phyloP scores from a whole-genome alignment of 2,888 invertebrate genomes.

The Acutogordius australiensis region DNA sequence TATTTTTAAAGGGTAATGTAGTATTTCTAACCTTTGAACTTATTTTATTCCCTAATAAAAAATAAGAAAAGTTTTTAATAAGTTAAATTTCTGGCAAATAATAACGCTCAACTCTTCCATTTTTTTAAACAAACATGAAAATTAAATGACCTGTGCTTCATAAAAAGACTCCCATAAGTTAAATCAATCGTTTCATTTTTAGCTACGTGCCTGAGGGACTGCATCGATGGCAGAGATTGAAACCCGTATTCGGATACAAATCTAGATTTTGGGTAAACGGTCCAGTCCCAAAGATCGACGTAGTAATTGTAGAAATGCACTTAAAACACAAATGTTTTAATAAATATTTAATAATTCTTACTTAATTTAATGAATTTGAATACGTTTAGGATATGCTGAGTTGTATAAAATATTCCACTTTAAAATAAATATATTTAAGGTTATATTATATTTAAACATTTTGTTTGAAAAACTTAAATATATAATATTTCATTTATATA shows the following conservation, averaged over 20 bases:
- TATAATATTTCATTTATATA: too few species aligned
- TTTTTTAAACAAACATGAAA: too few species aligned
- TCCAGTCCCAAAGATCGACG: conserved; percentile 46
- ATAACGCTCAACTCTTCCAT: too few species aligned
- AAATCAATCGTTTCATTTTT: conserved; percentile 19
- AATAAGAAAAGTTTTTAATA: too few species aligned
- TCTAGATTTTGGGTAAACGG: conserved; percentile 44
- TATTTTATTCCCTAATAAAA: too few species aligned
- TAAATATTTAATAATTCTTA: too few species aligned
- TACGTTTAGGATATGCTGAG: too few species aligned
- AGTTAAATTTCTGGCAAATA: too few species aligned
- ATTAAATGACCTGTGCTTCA: conserved; percentile 25
- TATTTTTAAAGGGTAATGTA: too few species aligned
- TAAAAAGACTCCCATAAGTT: conserved; percentile 30
- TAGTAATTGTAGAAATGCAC: conserved; percentile 57
- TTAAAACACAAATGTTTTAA: conserved; percentile 27
- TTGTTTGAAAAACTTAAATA: background rate
- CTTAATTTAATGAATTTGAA: too few species aligned
- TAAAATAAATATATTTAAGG: conserved; percentile 22
- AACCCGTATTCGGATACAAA: conserved; percentile 86
- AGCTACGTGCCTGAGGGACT: conserved; percentile 30
- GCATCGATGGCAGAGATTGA: conserved; percentile 50
- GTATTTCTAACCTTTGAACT: too few species aligned
- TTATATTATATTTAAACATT: background rate
- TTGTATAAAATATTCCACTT: background rate